Percentiles rank a stretch among this genome's conserved stretches.
Evolutionary conservation across 2,797 vertebrate species (phyloP).

Genomic region (Falco concolor): DNA sequence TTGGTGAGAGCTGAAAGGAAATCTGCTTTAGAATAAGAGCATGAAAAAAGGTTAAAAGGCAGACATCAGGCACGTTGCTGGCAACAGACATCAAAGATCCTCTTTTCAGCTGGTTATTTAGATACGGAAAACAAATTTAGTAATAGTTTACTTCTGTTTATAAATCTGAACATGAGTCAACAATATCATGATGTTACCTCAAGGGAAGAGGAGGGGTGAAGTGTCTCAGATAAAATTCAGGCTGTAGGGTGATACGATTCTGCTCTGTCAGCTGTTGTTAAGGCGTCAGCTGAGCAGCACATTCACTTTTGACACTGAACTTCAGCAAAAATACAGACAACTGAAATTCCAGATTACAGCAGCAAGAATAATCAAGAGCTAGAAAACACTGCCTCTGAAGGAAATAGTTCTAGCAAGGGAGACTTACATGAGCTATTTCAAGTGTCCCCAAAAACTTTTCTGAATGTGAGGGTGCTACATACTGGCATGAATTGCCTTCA

Average conservation of each 20-base stretch:
- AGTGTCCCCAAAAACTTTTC: background rate
- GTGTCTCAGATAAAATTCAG: background rate
- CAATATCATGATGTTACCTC: background rate
- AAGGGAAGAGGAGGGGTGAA: background rate
- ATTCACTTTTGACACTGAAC: background rate
- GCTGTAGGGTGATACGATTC: background rate
- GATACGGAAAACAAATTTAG: slow-evolving; percentile 18
- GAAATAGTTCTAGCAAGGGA: background rate
- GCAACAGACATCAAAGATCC: slow-evolving; percentile 29
- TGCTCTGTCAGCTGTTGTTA: background rate
- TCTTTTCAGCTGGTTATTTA: slow-evolving; percentile 41
- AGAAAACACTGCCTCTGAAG: background rate
- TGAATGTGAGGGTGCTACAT: background rate
- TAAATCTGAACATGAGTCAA: slow-evolving; percentile 42
- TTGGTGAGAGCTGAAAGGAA: background rate
- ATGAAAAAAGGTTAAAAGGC: slow-evolving; percentile 2
- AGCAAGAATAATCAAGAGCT: background rate
- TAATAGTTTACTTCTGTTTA: slow-evolving; percentile 53
- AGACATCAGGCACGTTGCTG: background rate
- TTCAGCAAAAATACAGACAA: background rate
- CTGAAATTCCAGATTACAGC: background rate
- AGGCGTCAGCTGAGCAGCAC: background rate
- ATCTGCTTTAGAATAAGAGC: background rate
- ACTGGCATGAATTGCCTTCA: background rate
- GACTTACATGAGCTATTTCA: background rate